A percentile compares a stretch with the other conserved stretches of the same genome.
These are phyloP conservation scores for Drosophila nannoptera DNA, from an alignment of 1,140 invertebrate genomes.

Conservation along the genomic window DNA sequence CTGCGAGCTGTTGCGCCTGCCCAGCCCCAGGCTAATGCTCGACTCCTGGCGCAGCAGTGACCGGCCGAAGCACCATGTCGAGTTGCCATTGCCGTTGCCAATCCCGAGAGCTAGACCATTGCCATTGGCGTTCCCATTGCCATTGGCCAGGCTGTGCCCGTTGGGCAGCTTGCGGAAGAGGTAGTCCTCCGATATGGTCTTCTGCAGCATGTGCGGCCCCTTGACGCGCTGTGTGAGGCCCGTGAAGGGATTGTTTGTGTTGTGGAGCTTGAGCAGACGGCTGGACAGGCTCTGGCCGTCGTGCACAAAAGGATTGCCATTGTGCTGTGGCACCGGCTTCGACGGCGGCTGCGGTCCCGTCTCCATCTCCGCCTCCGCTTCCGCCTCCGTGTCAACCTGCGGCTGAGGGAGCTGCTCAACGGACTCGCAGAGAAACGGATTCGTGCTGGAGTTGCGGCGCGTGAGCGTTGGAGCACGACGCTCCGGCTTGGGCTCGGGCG, in stretches of 20 bases:
- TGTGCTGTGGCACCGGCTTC: slow-evolving; percentile 15
- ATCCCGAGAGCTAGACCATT: neutral
- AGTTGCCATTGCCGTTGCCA: slow-evolving; percentile 53
- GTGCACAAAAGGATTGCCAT: slow-evolving; percentile 63
- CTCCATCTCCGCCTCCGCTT: too few species aligned
- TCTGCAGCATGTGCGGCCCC: slow-evolving; percentile 74
- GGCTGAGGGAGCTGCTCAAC: slow-evolving; percentile 40
- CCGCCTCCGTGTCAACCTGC: neutral
- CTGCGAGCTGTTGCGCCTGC: slow-evolving; percentile 73
- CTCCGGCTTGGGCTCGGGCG: neutral
- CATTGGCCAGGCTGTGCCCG: slow-evolving; percentile 10
- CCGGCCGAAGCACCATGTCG: slow-evolving; percentile 73
- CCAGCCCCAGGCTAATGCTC: slow-evolving; percentile 57
- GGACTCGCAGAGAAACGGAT: slow-evolving; percentile 74
- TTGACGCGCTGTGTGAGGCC: slow-evolving; percentile 65
- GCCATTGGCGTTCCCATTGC: slow-evolving; percentile 10
- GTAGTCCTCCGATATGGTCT: slow-evolving; percentile 78
- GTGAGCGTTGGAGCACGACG: slow-evolving; percentile 44
- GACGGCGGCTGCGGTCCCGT: neutral
- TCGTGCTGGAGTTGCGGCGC: slow-evolving; percentile 72
- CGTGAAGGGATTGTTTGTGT: slow-evolving; percentile 67
- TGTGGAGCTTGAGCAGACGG: slow-evolving; percentile 53
- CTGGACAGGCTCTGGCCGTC: slow-evolving; percentile 45
- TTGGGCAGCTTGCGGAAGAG: slow-evolving; percentile 61
- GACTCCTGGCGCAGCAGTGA: slow-evolving; percentile 71